phyloP scores from a whole-genome alignment of 2,797 vertebrate genomes.

The Ficedula albicollis region DNA sequence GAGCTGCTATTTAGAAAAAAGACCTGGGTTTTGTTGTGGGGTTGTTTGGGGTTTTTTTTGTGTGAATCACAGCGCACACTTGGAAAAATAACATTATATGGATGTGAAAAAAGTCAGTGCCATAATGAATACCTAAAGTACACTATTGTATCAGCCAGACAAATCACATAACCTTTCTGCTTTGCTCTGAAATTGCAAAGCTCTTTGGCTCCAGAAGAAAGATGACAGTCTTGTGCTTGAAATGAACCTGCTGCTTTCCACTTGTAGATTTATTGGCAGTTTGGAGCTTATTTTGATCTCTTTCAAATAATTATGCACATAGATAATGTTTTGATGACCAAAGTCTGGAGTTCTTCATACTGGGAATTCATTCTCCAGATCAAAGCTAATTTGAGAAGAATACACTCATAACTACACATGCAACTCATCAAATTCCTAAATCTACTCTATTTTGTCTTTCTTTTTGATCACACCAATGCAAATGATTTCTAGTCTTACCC shows the following conservation, averaged over 20 bases:
- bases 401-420: not conserved
- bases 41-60: not conserved
- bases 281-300: not conserved
- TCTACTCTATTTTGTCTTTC: not conserved
- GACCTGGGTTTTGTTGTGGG: not conserved
- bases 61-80: not conserved
- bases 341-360: not conserved
- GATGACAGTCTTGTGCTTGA: not conserved
- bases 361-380: not conserved
- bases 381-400: not conserved
- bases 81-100: not conserved
- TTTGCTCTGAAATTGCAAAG: not conserved
- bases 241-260: not conserved
- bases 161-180: not conserved
- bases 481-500: not conserved
- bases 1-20: not conserved
- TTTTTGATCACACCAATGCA: not conserved
- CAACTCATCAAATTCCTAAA: not conserved
- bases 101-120: not conserved
- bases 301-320: not conserved
- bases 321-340: not conserved
- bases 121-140: not conserved
- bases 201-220: not conserved
- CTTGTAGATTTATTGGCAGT: not conserved
- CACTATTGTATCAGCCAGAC: not conserved